phyloP scores from a whole-genome alignment of 2,113 vertebrate genomes.

The Rhinolophus ferrumequinum region DNA sequence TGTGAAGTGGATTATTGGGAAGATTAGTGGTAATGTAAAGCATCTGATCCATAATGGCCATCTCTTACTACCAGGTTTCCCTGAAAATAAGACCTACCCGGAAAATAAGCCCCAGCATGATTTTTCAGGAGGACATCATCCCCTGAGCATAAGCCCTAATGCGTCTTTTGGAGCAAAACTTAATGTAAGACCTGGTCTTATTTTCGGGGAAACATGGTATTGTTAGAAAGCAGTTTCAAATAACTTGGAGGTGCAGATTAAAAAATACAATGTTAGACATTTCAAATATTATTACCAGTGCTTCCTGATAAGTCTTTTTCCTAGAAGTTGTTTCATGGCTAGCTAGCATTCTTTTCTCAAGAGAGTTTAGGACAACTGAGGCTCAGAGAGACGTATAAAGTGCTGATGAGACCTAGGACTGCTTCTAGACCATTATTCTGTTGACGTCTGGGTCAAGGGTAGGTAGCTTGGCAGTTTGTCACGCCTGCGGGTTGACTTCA shows the following conservation, averaged over 20 bases:
- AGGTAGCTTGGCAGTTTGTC: neutral
- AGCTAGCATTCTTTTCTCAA: neutral
- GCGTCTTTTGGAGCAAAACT: too few relatives aligned
- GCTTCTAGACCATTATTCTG: neutral
- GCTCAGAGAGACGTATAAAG: neutral
- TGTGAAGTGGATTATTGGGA: neutral
- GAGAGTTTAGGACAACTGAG: neutral
- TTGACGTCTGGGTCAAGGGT: neutral
- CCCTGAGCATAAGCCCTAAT: too few relatives aligned
- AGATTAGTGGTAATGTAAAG: neutral
- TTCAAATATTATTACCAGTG: constrained; percentile 18
- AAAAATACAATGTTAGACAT: neutral
- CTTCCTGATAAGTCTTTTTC: neutral
- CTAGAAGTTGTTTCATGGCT: neutral
- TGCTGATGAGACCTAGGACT: neutral
- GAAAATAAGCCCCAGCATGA: too few relatives aligned
- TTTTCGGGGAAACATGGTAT: too few relatives aligned
- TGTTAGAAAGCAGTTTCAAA: neutral
- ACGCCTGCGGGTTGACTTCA: neutral
- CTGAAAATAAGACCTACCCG: too few relatives aligned
- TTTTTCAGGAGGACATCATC: too few relatives aligned
- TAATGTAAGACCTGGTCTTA: too few relatives aligned
- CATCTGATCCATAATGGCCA: neutral
- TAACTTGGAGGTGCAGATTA: constrained; percentile 17
- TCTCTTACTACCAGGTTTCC: neutral